These are phyloP conservation scores for Meteorus colon DNA, from an alignment of 2,888 invertebrate species.

Conservation along the genomic window DNA sequence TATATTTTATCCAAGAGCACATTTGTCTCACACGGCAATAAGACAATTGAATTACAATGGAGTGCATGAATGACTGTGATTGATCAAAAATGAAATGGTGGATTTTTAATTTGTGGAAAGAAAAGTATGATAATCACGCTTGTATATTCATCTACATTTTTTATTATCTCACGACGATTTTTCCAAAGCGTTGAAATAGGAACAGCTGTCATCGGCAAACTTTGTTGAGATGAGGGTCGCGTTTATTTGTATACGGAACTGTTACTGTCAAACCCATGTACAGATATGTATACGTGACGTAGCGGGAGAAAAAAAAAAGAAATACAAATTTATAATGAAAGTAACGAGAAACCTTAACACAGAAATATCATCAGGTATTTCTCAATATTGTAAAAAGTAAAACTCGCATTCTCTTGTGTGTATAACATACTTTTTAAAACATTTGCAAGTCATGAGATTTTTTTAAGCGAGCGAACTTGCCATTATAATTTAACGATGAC, in stretches of 20 bases:
- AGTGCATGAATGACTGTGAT: neutral
- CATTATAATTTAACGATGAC: neutral
- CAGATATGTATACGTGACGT: neutral
- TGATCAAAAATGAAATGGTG: neutral
- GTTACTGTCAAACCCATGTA: neutral
- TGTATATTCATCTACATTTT: no score
- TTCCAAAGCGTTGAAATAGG: neutral
- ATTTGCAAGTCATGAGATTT: neutral
- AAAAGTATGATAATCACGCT: no score
- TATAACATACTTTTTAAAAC: neutral
- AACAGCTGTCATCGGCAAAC: neutral
- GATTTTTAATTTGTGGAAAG: no score
- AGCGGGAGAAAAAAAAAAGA: neutral
- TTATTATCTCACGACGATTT: neutral
- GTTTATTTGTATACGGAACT: neutral
- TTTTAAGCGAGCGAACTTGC: neutral
- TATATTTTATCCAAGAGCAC: neutral
- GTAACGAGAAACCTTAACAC: neutral
- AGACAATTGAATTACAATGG: neutral
- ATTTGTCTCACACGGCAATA: conserved; percentile 12
- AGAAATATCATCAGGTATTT: neutral
- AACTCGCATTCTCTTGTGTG: neutral
- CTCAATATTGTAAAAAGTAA: neutral
- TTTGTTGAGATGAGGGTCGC: neutral
- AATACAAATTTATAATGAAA: neutral